Evolutionary conservation across 2,113 vertebrate species (phyloP).

Genomic region (Octodon degus): DNA sequence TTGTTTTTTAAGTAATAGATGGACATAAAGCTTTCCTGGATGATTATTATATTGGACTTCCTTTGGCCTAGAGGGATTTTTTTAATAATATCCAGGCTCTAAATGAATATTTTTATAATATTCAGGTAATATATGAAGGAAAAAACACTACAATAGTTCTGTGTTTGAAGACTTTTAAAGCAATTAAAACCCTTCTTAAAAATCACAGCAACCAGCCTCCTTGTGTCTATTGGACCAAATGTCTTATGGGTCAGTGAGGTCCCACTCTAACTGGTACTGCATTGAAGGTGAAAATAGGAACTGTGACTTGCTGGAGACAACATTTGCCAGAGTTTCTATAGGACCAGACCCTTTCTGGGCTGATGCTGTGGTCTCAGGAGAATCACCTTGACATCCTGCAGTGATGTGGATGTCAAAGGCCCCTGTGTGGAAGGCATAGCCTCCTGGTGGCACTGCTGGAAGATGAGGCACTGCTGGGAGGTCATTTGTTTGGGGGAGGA

Average conservation of each 20-base stretch:
- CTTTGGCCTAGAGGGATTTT: background rate
- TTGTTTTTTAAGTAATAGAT: background rate
- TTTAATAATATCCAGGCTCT: too few relatives aligned
- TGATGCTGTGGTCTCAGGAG: background rate
- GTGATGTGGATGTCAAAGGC: too few relatives aligned
- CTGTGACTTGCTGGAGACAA: too few relatives aligned
- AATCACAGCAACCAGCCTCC: background rate
- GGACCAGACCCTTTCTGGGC: background rate
- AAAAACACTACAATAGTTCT: background rate
- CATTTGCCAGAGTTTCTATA: background rate
- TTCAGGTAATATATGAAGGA: background rate
- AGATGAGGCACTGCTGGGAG: background rate
- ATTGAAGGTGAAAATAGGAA: fast-evolving
- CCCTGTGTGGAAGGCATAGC: background rate
- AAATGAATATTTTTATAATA: background rate
- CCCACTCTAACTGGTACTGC: background rate
- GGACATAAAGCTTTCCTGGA: background rate
- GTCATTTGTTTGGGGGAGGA: background rate
- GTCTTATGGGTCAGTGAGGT: fast-evolving
- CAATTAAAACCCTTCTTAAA: background rate
- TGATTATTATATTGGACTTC: background rate
- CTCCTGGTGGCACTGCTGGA: background rate
- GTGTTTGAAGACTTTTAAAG: conserved; percentile 29
- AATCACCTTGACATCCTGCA: background rate
- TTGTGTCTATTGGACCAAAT: too few relatives aligned